These are phyloP conservation scores for Drosophila baimaii DNA, from an alignment of 1,140 invertebrate species.

Conservation along the genomic window DNA sequence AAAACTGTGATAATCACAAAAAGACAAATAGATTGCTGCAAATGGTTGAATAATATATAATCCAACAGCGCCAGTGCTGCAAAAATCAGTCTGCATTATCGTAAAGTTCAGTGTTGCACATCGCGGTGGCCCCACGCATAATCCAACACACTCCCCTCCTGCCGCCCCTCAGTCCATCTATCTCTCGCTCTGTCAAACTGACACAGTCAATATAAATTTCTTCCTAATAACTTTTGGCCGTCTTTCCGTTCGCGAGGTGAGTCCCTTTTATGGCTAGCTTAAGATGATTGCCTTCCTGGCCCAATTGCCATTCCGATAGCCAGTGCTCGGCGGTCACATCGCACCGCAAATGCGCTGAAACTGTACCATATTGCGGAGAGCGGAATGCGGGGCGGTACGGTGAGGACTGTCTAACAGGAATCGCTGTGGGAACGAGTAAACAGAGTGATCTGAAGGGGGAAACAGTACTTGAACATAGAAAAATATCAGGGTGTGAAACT, in stretches of 20 bases:
- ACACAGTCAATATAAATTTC: constrained; percentile 2
- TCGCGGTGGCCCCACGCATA: constrained; percentile 27
- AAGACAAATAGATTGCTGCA: constrained; percentile 20
- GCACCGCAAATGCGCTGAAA: constrained; percentile 49
- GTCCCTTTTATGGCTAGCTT: constrained; percentile 2
- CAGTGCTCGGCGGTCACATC: constrained; percentile 1
- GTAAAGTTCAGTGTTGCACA: constrained; percentile 43
- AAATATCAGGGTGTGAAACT: background rate
- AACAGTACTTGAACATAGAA: background rate
- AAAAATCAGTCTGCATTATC: constrained; percentile 25
- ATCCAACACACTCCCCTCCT: constrained; percentile 15
- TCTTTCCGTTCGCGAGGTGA: constrained; percentile 30
- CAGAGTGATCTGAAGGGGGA: background rate
- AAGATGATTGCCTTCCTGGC: background rate
- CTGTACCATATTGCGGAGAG: constrained; percentile 72
- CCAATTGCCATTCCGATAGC: constrained; percentile 18
- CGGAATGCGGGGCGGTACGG: constrained; percentile 28
- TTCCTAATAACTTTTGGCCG: constrained; percentile 16
- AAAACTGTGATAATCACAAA: constrained; percentile 69
- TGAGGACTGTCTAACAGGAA: constrained; percentile 9
- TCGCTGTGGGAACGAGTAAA: background rate
- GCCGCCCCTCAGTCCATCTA: background rate
- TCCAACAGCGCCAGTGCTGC: constrained; percentile 34
- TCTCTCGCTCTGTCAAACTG: background rate
- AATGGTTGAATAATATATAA: constrained; percentile 76